Conservation (phyloP, 2,888 invertebrate genomes). For the Oscheius myriophilus region DNA sequence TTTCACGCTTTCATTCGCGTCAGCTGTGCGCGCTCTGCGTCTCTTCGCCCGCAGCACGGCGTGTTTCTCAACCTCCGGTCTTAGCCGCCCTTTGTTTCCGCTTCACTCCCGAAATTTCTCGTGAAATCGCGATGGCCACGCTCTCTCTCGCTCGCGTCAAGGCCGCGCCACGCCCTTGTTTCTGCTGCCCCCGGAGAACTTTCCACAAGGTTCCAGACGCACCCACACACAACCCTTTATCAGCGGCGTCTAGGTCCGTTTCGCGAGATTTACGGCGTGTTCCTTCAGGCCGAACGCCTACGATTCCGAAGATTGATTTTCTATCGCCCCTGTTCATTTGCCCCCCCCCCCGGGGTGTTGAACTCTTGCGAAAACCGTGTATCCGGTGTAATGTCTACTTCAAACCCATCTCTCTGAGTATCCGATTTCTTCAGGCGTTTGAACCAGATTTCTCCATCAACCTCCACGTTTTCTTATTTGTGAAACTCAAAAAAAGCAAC, state of each 20-base stretch:
- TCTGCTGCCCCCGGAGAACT: slow-evolving; percentile 15
- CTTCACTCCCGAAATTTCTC: slow-evolving; percentile 27
- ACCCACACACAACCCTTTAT: slow-evolving; percentile 22
- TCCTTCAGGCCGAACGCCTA: no score
- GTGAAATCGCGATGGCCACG: slow-evolving; percentile 21
- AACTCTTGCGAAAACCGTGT: no score
- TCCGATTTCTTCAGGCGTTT: no score
- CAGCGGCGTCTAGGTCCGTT: not conserved
- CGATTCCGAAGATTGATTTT: no score
- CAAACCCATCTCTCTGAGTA: no score
- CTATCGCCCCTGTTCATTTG: no score
- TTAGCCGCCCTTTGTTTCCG: slow-evolving; percentile 22
- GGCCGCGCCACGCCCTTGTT: slow-evolving; percentile 27
- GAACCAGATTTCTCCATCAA: no score
- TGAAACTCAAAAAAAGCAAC: no score
- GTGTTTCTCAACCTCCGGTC: slow-evolving; percentile 12
- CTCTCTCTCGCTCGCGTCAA: slow-evolving; percentile 24
- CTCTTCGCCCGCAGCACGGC: slow-evolving; percentile 16
- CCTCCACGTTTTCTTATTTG: no score
- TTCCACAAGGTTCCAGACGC: slow-evolving; percentile 14
- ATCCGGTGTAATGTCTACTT: no score
- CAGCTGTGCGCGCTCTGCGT: slow-evolving; percentile 26
- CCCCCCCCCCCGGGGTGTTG: no score
- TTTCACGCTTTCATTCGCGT: slow-evolving; percentile 20
- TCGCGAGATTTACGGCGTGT: no score